Percentiles rank a stretch among this genome's conserved stretches.
Evolutionary conservation across 64 coral and sea anemone species (phyloP).

Genomic region (Porites lutea): DNA sequence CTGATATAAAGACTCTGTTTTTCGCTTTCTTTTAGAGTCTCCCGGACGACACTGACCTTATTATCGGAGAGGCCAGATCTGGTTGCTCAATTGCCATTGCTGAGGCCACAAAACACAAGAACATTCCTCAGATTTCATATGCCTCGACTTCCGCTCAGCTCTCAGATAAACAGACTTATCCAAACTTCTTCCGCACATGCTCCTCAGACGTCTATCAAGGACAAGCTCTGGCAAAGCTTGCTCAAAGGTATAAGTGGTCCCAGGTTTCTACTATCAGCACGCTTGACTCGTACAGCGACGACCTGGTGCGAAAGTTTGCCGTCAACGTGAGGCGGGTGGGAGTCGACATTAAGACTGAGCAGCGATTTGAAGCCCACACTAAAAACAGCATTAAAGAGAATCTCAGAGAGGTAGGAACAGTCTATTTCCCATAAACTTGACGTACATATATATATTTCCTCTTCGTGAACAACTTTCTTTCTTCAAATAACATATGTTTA

Average conservation of each 20-base stretch:
- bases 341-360: constrained; percentile 79
- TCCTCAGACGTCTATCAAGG: constrained; percentile 77
- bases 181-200: constrained; percentile 90
- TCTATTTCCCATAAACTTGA: neutral
- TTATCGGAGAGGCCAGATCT: constrained; percentile 89
- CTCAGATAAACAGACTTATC: constrained; percentile 85
- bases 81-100: constrained; percentile 86
- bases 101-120: constrained; percentile 69
- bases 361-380: constrained; percentile 82
- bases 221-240: constrained; percentile 64
- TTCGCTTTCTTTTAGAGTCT: constrained; percentile 45
- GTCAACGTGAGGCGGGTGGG: constrained; percentile 76
- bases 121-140: constrained; percentile 92
- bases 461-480: neutral
- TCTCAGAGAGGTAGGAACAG: constrained; percentile 55
- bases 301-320: constrained; percentile 83
- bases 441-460: neutral
- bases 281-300: constrained; percentile 76
- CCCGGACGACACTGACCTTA: constrained; percentile 83
- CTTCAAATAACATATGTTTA: too few species aligned
- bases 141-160: constrained; percentile 76
- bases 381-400: constrained; percentile 75
- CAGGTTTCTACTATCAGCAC: constrained; percentile 85
- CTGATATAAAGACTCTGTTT: neutral
- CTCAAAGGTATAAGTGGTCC: constrained; percentile 72